Evolutionary conservation across 2,888 invertebrate genomes (phyloP).

Genomic region (Athalia circularis): DNA sequence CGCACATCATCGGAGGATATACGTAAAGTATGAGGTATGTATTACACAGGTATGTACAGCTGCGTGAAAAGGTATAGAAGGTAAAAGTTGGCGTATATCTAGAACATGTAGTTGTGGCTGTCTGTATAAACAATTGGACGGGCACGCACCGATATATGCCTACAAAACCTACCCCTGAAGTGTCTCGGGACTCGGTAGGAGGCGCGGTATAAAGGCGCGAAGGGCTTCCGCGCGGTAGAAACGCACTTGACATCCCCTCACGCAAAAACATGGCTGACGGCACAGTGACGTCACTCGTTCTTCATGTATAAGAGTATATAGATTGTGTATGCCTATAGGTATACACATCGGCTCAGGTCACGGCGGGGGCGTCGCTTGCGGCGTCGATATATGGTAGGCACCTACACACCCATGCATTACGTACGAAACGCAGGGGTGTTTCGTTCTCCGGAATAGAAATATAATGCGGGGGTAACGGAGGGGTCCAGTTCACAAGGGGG

Average conservation of each 20-base stretch:
- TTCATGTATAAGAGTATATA: neutral
- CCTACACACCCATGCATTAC: too few relatives aligned
- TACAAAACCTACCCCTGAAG: neutral
- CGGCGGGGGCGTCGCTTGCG: slow-evolving; percentile 37
- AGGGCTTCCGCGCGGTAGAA: slow-evolving; percentile 21
- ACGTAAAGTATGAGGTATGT: too few relatives aligned
- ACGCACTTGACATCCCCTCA: slow-evolving; percentile 41
- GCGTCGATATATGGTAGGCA: neutral
- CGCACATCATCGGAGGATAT: too few relatives aligned
- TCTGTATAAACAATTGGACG: too few relatives aligned
- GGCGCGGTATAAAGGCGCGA: neutral
- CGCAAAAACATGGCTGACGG: slow-evolving; percentile 42
- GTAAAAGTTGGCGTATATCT: too few relatives aligned
- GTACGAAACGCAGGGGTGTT: slow-evolving; percentile 31
- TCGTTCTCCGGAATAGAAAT: neutral
- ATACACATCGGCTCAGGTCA: slow-evolving; percentile 6
- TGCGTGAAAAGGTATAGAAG: too few relatives aligned
- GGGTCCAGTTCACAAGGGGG: slow-evolving; percentile 44
- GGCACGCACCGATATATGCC: too few relatives aligned
- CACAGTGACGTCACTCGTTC: slow-evolving; percentile 22
- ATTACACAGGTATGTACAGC: too few relatives aligned
- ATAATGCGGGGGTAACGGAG: slow-evolving; percentile 25
- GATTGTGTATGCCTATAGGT: neutral
- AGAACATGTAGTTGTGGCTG: too few relatives aligned
- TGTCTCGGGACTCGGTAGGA: slow-evolving; percentile 7